Conservation (phyloP, 2,113 vertebrate genomes). For the Cheirogaleus medius region DNA sequence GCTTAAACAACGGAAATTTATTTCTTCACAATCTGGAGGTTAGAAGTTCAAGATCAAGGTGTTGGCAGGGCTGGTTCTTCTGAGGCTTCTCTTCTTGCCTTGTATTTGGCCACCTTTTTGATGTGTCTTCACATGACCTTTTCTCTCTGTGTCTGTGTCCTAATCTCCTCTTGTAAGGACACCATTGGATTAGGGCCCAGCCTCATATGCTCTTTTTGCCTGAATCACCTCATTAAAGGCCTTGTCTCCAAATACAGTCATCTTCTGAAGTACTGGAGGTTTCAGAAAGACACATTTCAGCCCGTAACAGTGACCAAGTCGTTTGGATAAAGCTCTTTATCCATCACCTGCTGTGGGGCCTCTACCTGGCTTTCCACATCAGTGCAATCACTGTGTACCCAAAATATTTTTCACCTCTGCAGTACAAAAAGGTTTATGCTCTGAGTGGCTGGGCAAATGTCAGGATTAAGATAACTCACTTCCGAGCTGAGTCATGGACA, state of each 20-base stretch:
- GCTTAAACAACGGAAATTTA: no score
- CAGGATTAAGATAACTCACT: slow-evolving; percentile 34
- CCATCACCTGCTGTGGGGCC: not conserved
- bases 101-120: not conserved
- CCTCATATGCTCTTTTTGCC: not conserved
- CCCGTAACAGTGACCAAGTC: not conserved
- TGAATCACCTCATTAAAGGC: not conserved
- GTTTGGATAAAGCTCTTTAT: not conserved
- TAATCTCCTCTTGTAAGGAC: not conserved
- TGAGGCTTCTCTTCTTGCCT: not conserved
- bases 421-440: not conserved
- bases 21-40: not conserved
- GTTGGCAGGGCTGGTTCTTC: fast-evolving
- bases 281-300: not conserved
- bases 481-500: not conserved
- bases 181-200: not conserved
- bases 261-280: not conserved
- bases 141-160: not conserved
- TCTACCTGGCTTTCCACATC: not conserved
- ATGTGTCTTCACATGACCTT: fast-evolving
- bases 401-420: not conserved
- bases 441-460: slow-evolving; percentile 36
- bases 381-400: not conserved
- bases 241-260: not conserved
- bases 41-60: not conserved